These are phyloP conservation scores for Pelvicachromis taeniatus DNA, from an alignment of 2,113 vertebrate species.

Conservation along the genomic window DNA sequence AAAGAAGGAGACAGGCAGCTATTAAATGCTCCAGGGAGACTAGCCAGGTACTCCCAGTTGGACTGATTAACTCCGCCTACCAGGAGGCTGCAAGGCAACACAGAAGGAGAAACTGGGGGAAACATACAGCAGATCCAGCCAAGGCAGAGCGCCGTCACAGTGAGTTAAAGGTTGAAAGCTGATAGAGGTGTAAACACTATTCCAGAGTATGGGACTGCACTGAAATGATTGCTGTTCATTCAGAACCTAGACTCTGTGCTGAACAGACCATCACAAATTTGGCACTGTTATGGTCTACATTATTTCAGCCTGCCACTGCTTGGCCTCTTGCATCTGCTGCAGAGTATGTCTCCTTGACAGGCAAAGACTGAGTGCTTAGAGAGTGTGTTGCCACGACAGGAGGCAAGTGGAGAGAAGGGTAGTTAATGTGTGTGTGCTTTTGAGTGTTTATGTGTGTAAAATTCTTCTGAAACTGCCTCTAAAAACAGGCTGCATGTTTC, in stretches of 20 bases:
- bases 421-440: neutral
- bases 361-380: slow-evolving; percentile 3
- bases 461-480: neutral
- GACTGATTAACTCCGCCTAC: neutral
- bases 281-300: slow-evolving; percentile 5
- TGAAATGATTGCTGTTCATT: slow-evolving; percentile 2
- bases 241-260: neutral
- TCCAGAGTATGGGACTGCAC: neutral
- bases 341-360: slow-evolving; percentile 6
- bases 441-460: neutral
- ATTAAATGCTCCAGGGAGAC: neutral
- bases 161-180: neutral
- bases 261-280: neutral
- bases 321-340: slow-evolving; percentile 12
- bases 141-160: neutral
- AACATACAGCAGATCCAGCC: neutral
- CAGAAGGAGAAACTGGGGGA: neutral
- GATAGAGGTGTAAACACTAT: neutral
- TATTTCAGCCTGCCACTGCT: slow-evolving; percentile 18
- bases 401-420: neutral
- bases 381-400: neutral
- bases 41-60: neutral
- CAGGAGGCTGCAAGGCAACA: neutral
- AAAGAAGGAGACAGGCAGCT: accelerated
- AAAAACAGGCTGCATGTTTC: slow-evolving; percentile 16